A percentile compares a stretch with the other conserved stretches of the same genome.
Conservation (phyloP, 2,797 vertebrate species). For the Euphonia xanthogaster region DNA sequence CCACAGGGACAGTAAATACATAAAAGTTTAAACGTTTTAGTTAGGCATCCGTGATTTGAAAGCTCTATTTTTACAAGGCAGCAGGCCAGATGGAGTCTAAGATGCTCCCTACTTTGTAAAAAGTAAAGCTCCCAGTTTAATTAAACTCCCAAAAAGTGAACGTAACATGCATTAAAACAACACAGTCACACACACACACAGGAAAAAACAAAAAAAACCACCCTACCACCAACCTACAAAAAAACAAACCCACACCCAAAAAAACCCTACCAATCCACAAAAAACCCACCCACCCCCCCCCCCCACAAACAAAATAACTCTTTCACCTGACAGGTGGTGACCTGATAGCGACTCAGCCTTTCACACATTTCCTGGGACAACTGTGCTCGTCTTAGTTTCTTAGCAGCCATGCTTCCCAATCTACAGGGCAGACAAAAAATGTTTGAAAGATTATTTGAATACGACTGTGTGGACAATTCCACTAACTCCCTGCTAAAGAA, state of each 20-base stretch:
- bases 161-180: background rate
- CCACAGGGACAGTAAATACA: background rate
- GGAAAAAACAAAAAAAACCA: too few species aligned
- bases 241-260: background rate
- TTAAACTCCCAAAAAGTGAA: background rate
- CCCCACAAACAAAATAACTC: background rate
- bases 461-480: background rate
- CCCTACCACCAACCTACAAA: background rate
- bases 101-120: background rate
- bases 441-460: background rate
- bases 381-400: conserved; percentile 77
- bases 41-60: background rate
- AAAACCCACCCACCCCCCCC: background rate
- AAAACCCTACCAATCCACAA: background rate
- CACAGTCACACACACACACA: background rate
- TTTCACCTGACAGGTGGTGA: conserved; percentile 80
- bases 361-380: conserved; percentile 79
- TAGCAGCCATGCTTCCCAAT: conserved; percentile 71
- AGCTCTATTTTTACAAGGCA: background rate
- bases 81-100: background rate
- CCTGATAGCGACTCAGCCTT: conserved; percentile 75
- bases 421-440: background rate
- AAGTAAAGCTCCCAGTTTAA: background rate
- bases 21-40: background rate
- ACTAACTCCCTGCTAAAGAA: background rate